phyloP scores from a whole-genome alignment of 2,888 invertebrate species.

The Tetrapedia diversipes region DNA sequence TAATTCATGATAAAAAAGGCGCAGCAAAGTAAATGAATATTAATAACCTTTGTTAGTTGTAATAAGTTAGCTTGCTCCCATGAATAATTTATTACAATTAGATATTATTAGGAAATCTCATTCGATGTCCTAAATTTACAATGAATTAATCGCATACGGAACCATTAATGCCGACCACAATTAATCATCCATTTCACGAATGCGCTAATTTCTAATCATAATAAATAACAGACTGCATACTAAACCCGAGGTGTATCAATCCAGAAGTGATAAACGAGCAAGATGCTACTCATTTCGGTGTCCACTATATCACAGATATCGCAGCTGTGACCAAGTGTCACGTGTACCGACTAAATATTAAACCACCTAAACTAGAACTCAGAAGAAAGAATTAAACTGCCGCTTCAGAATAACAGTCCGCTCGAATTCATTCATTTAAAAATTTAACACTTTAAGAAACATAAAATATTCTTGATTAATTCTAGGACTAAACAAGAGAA shows the following conservation, averaged over 20 bases:
- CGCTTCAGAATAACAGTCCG: no score
- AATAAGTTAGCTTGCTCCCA: no score
- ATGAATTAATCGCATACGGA: slow-evolving; percentile 11
- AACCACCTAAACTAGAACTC: neutral
- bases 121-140: neutral
- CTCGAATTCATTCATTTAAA: no score
- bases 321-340: slow-evolving; percentile 22
- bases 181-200: slow-evolving; percentile 30
- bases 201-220: slow-evolving; percentile 27
- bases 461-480: no score
- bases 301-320: slow-evolving; percentile 16
- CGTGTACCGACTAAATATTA: neutral
- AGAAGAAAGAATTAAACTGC: no score
- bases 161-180: slow-evolving; percentile 33
- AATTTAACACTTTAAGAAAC: no score
- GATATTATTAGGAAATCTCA: no score
- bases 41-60: no score
- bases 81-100: no score
- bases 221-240: slow-evolving; percentile 13
- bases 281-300: slow-evolving; percentile 39
- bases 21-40: no score
- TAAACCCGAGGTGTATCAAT: slow-evolving; percentile 42
- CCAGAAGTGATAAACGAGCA: slow-evolving; percentile 50
- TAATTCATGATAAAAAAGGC: no score
- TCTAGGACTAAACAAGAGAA: no score